These are phyloP conservation scores for Diabrotica virgifera DNA, from an alignment of 1,140 invertebrate genomes.

Conservation along the genomic window DNA sequence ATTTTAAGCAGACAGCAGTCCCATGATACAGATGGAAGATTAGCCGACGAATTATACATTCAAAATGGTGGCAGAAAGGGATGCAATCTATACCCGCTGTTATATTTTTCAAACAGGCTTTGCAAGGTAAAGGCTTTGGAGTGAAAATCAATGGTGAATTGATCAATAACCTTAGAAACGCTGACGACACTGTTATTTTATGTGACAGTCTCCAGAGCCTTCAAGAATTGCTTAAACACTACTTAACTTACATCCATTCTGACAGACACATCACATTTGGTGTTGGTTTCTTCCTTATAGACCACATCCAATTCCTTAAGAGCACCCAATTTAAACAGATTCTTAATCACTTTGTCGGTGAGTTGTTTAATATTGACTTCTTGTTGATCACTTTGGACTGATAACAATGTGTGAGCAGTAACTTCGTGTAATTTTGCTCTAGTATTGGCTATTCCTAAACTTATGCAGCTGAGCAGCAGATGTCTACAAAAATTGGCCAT, in stretches of 20 bases:
- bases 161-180: no score
- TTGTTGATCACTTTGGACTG: conserved; percentile 59
- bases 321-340: conserved; percentile 60
- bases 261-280: conserved; percentile 30
- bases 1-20: no score
- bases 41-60: no score
- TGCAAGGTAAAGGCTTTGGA: no score
- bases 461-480: conserved; percentile 68
- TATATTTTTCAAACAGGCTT: no score
- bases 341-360: conserved; percentile 57
- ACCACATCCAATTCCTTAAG: conserved; percentile 41
- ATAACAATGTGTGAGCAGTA: conserved; percentile 57
- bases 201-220: no score
- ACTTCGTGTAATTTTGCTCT: conserved; percentile 56
- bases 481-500: conserved; percentile 46
- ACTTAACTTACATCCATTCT: conserved; percentile 28
- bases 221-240: no score
- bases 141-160: no score
- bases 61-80: no score
- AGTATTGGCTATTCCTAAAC: conserved; percentile 59
- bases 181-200: no score
- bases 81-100: no score
- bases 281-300: conserved; percentile 8
- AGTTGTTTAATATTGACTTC: conserved; percentile 57
- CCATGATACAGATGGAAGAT: no score